A percentile compares a stretch with the other conserved stretches of the same genome.
phyloP scores from a whole-genome alignment of 2,797 vertebrate species.

The Melanotaenia boesemani region DNA sequence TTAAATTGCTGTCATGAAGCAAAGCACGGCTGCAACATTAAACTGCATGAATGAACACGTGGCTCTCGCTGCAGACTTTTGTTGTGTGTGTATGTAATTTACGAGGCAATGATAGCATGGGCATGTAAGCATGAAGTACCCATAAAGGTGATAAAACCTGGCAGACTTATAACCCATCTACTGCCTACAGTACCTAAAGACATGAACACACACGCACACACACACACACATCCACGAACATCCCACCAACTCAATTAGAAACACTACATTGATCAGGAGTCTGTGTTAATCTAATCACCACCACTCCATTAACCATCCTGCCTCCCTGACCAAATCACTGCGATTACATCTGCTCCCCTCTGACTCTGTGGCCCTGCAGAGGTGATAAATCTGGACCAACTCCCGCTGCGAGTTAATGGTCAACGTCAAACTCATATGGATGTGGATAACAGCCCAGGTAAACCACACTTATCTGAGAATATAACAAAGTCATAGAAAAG shows the following conservation, averaged over 20 bases:
- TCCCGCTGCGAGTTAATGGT: neutral
- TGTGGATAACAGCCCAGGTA: neutral
- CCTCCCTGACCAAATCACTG: constrained; percentile 53
- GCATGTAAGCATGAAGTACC: constrained; percentile 6
- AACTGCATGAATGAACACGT: constrained; percentile 36
- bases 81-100: constrained; percentile 40
- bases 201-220: constrained; percentile 1
- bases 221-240: constrained; percentile 26
- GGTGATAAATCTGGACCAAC: constrained; percentile 35
- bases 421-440: constrained; percentile 8
- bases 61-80: constrained; percentile 7
- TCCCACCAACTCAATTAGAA: constrained; percentile 67
- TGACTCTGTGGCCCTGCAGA: constrained; percentile 49
- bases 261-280: constrained; percentile 61
- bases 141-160: constrained; percentile 17
- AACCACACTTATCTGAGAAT: neutral
- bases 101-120: constrained; percentile 33
- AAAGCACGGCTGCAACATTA: constrained; percentile 24
- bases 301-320: constrained; percentile 66
- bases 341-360: constrained; percentile 50
- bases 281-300: constrained; percentile 67
- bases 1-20: constrained; percentile 45
- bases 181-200: constrained; percentile 12
- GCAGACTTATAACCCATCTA: constrained; percentile 16
- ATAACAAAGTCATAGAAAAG: neutral